A percentile compares a stretch with the other conserved stretches of the same genome.
phyloP scores from a whole-genome alignment of 1,140 invertebrate genomes.

The Brachionus asplanchnoidis region DNA sequence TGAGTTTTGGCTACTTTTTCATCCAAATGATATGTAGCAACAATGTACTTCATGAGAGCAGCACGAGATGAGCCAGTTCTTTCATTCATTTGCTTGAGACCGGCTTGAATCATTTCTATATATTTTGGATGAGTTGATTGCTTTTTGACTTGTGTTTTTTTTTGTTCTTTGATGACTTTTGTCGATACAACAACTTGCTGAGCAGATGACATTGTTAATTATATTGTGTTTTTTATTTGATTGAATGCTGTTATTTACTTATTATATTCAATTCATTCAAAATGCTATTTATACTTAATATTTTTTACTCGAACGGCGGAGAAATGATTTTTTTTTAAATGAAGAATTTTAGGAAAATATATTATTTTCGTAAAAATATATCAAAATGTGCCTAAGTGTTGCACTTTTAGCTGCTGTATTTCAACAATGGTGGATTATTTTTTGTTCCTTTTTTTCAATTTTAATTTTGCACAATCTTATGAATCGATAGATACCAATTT shows the following conservation, averaged over 20 bases:
- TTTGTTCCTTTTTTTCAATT: background rate
- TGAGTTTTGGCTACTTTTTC: background rate
- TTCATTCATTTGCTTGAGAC: constrained; percentile 39
- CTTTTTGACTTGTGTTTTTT: background rate
- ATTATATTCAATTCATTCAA: background rate
- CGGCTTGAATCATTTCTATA: constrained; percentile 37
- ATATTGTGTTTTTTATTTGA: background rate
- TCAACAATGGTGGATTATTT: background rate
- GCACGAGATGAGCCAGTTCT: constrained; percentile 40
- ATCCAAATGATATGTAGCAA: constrained; percentile 39
- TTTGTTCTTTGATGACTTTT: background rate
- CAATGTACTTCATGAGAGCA: constrained; percentile 42
- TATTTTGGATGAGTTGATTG: constrained; percentile 41
- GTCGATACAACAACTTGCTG: background rate
- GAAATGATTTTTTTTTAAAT: background rate
- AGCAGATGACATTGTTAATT: background rate
- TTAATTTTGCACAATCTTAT: background rate
- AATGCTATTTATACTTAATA: constrained; percentile 12
- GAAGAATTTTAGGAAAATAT: background rate
- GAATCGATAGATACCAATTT: background rate
- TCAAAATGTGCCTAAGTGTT: background rate
- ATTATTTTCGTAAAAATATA: background rate
- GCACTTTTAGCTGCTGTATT: background rate
- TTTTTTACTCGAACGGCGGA: constrained; percentile 22
- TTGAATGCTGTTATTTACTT: background rate